Conservation (phyloP, 2,113 vertebrate genomes). For the Bombycilla garrulus region DNA sequence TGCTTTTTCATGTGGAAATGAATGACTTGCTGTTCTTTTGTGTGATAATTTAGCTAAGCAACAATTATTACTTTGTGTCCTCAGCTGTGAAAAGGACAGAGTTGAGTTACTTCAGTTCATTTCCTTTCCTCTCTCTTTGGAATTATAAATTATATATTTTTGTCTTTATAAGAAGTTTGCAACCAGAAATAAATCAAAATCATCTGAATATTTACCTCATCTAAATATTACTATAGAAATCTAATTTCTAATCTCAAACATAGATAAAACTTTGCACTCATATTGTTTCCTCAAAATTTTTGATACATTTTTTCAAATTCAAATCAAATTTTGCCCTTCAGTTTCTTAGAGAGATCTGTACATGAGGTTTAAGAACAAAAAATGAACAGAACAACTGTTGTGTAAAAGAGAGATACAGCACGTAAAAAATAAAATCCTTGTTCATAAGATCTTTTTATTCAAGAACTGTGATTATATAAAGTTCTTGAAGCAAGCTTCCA, state of each 20-base stretch:
- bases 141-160: slow-evolving; percentile 6
- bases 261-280: background rate
- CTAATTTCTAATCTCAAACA: background rate
- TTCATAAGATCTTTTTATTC: background rate
- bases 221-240: background rate
- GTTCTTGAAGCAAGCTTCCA: background rate
- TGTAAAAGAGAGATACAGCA: background rate
- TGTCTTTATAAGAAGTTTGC: background rate
- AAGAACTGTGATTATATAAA: background rate
- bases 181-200: background rate
- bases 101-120: slow-evolving; percentile 35
- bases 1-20: slow-evolving; percentile 64
- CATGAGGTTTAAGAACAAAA: background rate
- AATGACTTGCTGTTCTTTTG: slow-evolving; percentile 62
- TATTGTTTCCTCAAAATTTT: background rate
- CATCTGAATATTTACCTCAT: background rate
- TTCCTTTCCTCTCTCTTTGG: background rate
- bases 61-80: slow-evolving; percentile 60
- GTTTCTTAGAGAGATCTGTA: background rate
- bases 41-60: slow-evolving; percentile 58
- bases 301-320: background rate
- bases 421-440: background rate
- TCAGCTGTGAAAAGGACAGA: slow-evolving; percentile 58
- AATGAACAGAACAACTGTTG: background rate
- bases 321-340: background rate